These are phyloP conservation scores for Girardinus metallicus DNA, from an alignment of 2,797 vertebrate species.

Conservation along the genomic window DNA sequence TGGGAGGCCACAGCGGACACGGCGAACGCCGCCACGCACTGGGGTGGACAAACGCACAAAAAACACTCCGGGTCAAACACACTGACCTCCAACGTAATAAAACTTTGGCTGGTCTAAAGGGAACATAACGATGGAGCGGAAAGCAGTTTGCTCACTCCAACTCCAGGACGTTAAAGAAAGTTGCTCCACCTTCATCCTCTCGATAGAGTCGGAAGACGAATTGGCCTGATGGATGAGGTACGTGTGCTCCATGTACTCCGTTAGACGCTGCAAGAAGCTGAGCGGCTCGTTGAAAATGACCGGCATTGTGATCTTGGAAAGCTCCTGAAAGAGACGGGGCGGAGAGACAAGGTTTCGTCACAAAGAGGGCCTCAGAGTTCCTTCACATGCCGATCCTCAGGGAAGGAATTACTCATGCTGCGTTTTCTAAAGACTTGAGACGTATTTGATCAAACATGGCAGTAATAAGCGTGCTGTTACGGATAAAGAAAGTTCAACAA, in stretches of 20 bases:
- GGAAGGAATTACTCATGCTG: conserved; percentile 4
- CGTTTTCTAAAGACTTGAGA: neutral
- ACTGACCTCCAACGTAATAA: neutral
- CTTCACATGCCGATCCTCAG: neutral
- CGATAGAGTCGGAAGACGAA: conserved; percentile 83
- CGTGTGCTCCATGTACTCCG: conserved; percentile 98
- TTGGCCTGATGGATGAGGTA: conserved; percentile 97
- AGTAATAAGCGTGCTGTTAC: neutral
- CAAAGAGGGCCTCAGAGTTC: conserved; percentile 5
- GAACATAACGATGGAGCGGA: neutral
- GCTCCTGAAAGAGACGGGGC: conserved; percentile 80
- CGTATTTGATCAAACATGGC: neutral
- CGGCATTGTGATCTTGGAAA: conserved; percentile 98
- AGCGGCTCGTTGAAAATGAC: conserved; percentile 98
- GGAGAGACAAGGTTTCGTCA: conserved; percentile 15
- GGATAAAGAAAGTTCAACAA: conserved; percentile 1
- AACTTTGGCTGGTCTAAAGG: neutral
- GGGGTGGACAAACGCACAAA: conserved; percentile 11
- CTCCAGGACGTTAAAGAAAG: neutral
- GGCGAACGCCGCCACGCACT: conserved; percentile 96
- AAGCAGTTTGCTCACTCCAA: neutral
- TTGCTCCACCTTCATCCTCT: conserved; percentile 93
- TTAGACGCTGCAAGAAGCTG: conserved; percentile 96
- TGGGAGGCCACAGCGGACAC: conserved; percentile 98
- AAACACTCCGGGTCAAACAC: conserved; percentile 4